These are phyloP conservation scores for Emys orbicularis DNA, from an alignment of 2,797 vertebrate species.

Conservation along the genomic window DNA sequence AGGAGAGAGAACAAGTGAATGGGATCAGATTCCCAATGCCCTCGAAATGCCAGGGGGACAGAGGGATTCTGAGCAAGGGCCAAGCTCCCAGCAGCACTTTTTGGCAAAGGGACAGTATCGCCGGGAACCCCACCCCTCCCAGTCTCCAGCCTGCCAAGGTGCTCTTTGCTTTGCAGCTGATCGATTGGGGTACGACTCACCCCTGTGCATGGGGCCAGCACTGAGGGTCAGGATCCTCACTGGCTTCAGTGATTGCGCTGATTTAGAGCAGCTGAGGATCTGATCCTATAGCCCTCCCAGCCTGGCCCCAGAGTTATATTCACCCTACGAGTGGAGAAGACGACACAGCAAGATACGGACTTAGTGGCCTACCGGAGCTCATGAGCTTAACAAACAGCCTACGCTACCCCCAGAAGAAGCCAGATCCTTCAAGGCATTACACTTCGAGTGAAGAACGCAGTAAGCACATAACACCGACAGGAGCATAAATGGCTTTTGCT, in stretches of 20 bases:
- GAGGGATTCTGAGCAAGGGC: neutral
- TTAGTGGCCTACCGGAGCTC: neutral
- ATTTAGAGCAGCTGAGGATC: neutral
- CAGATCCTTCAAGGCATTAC: neutral
- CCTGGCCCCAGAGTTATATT: neutral
- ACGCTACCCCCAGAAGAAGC: neutral
- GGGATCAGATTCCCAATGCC: neutral
- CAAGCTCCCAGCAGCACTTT: neutral
- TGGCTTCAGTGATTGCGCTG: neutral
- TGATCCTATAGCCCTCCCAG: neutral
- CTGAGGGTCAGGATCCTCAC: too few species aligned
- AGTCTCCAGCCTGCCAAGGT: too few species aligned
- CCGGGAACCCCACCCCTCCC: neutral
- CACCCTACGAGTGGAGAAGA: neutral
- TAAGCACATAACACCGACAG: neutral
- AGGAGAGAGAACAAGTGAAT: neutral
- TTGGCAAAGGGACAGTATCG: neutral
- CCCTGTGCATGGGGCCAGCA: too few species aligned
- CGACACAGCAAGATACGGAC: neutral
- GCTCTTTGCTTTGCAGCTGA: too few species aligned
- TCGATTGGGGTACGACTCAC: too few species aligned
- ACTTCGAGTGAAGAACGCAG: neutral
- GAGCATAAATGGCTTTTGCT: neutral
- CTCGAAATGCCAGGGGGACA: neutral
- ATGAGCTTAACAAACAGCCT: neutral